A percentile compares a stretch with the other conserved stretches of the same genome.
phyloP scores from a whole-genome alignment of 2,888 invertebrate genomes.

The Acronicta aceris region DNA sequence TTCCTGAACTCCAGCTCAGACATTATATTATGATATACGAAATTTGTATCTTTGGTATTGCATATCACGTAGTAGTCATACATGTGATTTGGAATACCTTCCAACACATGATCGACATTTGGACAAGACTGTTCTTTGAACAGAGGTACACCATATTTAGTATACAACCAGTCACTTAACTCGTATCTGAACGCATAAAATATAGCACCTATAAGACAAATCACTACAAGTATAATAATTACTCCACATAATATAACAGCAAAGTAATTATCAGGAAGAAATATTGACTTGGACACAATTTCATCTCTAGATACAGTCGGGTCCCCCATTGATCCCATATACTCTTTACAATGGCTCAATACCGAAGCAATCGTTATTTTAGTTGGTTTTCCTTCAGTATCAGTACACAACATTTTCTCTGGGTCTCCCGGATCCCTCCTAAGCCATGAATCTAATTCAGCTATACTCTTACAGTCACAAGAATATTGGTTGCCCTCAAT shows the following conservation, averaged over 20 bases:
- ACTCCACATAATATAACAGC: constrained; percentile 93
- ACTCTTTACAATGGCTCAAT: constrained; percentile 90
- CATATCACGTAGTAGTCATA: constrained; percentile 97
- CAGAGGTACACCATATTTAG: constrained; percentile 93
- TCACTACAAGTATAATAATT: constrained; percentile 91
- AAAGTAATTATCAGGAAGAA: constrained; percentile 92
- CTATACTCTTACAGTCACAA: constrained; percentile 93
- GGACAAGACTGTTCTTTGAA: constrained; percentile 92
- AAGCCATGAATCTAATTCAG: constrained; percentile 92
- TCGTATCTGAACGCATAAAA: constrained; percentile 94
- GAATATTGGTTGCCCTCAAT: constrained; percentile 95
- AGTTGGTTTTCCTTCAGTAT: constrained; percentile 86
- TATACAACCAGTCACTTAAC: constrained; percentile 94
- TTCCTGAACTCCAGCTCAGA: constrained; percentile 92
- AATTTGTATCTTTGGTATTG: constrained; percentile 94
- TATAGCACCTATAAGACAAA: constrained; percentile 92
- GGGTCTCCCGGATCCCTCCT: constrained; percentile 91
- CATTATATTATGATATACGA: constrained; percentile 91
- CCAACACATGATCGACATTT: constrained; percentile 89
- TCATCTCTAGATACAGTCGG: constrained; percentile 84
- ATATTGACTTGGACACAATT: constrained; percentile 89
- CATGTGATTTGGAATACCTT: constrained; percentile 92
- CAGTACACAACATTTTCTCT: constrained; percentile 92
- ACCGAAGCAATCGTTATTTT: constrained; percentile 88
- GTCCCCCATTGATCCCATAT: constrained; percentile 86